Base-by-base conservation (phyloP, 2,888 invertebrate species). In the Tinea pellionella region DNA sequence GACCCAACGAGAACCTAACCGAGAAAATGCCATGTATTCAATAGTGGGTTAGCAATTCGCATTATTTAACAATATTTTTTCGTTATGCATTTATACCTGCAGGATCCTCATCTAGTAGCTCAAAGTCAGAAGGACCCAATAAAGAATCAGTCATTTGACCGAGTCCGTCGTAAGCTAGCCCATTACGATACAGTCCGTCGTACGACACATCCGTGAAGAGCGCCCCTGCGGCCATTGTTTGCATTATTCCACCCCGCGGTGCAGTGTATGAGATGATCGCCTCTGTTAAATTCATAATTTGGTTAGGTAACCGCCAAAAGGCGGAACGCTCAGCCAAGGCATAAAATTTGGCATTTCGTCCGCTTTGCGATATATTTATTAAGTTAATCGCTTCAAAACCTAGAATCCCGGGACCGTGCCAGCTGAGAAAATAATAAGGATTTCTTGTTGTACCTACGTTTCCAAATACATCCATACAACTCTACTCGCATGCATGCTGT, bases 401-500 rank as follows among this genome's bases (percentile, higher is more conserved):
- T 55, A 55, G 29, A 55, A 55, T 55, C 55, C 55, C 29, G 19
- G 55, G 47, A 47, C 55, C 55, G 19, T 29, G 55, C 55, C 55
- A 55, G 55, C 55, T 55, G 9, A 24, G 1, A 16, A 55, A 19
- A 47, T 12, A 19, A 55, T 9, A 55, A 55, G n/a, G 7, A 47
- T 15, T 47, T 2, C 47, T 47, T 47, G 47, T 47, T 47, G 47
- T 47, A 88, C 88, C 68, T 83, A 88, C 88, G 88, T 83, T 88
- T 87, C 88, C 88, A 88, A 30, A 70, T 75, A 80, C 97, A 97
- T 63, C 97, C 97, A 75, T 95, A 96, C 61, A 97, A 85, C 76
- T 97, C 97, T 43, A 97, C 94, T 65, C 97, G 84, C 94, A 97
- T 94, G 84, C 97, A 97, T 58, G 96, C 94, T 0, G 96, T 96